Evolutionary conservation across 2,797 vertebrate species (phyloP).

Genomic region (Pitangus sulphuratus): DNA sequence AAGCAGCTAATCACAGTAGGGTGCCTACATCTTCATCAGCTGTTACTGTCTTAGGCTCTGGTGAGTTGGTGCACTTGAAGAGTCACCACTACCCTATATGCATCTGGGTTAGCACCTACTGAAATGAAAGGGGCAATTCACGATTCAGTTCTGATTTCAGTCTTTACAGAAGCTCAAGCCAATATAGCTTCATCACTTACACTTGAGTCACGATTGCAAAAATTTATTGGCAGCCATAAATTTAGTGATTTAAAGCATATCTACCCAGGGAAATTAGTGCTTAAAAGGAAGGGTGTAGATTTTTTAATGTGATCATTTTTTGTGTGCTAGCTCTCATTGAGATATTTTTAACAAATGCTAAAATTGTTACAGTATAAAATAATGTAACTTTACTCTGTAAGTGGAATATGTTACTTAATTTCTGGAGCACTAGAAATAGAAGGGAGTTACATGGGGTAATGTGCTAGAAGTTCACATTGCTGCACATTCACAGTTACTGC

Average conservation of each 20-base stretch:
- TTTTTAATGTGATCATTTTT: not conserved
- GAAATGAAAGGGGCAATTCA: not conserved
- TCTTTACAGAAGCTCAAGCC: not conserved
- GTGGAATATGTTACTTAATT: conserved; percentile 3
- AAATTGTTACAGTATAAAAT: not conserved
- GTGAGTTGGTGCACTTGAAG: not conserved
- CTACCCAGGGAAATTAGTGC: not conserved
- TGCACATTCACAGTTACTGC: conserved; percentile 19
- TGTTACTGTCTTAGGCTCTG: not conserved
- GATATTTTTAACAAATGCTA: conserved; percentile 21
- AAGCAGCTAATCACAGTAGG: not conserved
- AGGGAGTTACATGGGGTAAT: conserved; percentile 6
- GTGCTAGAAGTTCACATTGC: not conserved
- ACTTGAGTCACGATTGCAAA: not conserved
- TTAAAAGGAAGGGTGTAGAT: conserved; percentile 13
- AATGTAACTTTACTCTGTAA: conserved; percentile 1
- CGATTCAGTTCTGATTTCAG: not conserved
- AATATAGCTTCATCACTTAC: not conserved
- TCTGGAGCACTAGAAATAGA: not conserved
- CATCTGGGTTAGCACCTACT: not conserved
- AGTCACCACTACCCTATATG: not conserved
- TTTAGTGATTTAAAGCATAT: not conserved
- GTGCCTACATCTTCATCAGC: not conserved
- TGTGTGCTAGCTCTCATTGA: not conserved
- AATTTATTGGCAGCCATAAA: not conserved